A percentile compares a stretch with the other conserved stretches of the same genome.
Evolutionary conservation across 2,888 invertebrate species (phyloP).

Genomic region (Agonopterix subpropinquella): DNA sequence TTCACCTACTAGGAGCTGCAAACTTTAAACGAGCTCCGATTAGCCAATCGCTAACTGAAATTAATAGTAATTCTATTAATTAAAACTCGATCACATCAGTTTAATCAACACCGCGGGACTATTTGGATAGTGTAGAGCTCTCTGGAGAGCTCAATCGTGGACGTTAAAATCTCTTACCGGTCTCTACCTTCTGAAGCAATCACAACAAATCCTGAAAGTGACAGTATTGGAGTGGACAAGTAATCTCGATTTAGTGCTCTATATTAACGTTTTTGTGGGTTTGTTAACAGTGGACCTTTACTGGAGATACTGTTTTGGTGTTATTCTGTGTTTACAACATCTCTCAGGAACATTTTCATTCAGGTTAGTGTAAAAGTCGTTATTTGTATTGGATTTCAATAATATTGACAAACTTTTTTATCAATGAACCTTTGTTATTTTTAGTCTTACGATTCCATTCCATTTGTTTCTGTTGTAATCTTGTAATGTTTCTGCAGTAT

Average conservation of each 20-base stretch:
- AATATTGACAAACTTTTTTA: too few relatives aligned
- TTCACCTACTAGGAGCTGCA: slow-evolving; percentile 23
- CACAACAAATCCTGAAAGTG: slow-evolving; percentile 32
- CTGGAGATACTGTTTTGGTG: slow-evolving; percentile 23
- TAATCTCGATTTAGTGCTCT: slow-evolving; percentile 29
- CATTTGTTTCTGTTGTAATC: too few relatives aligned
- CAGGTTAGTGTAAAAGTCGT: neutral
- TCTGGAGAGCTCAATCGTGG: slow-evolving; percentile 11
- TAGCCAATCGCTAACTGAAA: slow-evolving; percentile 20
- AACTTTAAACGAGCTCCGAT: slow-evolving; percentile 63
- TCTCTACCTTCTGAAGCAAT: slow-evolving; percentile 9
- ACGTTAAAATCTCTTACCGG: slow-evolving; percentile 12
- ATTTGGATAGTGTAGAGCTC: slow-evolving; percentile 11
- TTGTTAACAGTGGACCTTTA: slow-evolving; percentile 33
- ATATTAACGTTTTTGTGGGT: slow-evolving; percentile 44
- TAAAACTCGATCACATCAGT: slow-evolving; percentile 27
- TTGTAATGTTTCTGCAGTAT: too few relatives aligned
- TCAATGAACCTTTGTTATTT: too few relatives aligned
- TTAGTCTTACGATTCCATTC: too few relatives aligned
- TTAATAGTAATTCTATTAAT: slow-evolving; percentile 19
- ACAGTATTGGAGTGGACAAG: slow-evolving; percentile 47
- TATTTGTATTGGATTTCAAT: neutral
- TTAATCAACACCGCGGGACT: slow-evolving; percentile 17
- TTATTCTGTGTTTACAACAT: slow-evolving; percentile 5
- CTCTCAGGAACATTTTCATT: neutral